Evolutionary conservation across 2,797 vertebrate genomes (phyloP).

Genomic region (Hydrophis major): DNA sequence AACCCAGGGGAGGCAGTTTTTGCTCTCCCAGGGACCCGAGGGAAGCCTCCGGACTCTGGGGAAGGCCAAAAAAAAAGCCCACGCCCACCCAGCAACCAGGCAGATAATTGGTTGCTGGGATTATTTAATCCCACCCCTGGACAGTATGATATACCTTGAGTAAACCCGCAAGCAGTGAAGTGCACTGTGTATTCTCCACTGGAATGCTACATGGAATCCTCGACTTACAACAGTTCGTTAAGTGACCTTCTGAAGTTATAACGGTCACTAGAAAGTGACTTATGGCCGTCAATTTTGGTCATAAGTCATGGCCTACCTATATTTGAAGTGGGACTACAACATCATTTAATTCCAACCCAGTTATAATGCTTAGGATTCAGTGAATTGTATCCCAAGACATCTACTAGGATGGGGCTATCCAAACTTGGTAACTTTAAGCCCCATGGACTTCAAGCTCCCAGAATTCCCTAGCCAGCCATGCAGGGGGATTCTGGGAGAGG

Average conservation of each 20-base stretch:
- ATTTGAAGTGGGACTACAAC: not conserved
- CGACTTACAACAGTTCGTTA: not conserved
- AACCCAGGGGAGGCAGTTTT: too few relatives aligned
- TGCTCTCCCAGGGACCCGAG: too few relatives aligned
- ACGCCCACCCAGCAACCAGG: too few relatives aligned
- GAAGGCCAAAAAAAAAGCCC: too few relatives aligned
- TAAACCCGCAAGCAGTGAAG: not conserved
- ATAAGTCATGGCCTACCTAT: not conserved
- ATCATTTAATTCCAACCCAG: not conserved
- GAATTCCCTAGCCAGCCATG: not conserved
- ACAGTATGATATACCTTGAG: not conserved
- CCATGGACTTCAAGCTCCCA: not conserved
- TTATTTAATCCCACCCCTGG: too few relatives aligned
- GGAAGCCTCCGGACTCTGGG: too few relatives aligned
- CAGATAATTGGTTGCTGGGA: too few relatives aligned
- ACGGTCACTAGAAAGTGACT: not conserved
- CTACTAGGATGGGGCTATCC: not conserved
- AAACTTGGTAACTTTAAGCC: not conserved
- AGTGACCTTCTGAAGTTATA: not conserved
- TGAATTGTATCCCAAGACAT: not conserved
- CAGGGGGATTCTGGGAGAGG: too few relatives aligned
- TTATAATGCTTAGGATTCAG: not conserved
- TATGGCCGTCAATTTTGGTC: not conserved
- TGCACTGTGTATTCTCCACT: not conserved
- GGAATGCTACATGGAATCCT: not conserved